These are phyloP conservation scores for Hirudo medicinalis DNA, from an alignment of 1,140 invertebrate genomes.

Conservation along the genomic window DNA sequence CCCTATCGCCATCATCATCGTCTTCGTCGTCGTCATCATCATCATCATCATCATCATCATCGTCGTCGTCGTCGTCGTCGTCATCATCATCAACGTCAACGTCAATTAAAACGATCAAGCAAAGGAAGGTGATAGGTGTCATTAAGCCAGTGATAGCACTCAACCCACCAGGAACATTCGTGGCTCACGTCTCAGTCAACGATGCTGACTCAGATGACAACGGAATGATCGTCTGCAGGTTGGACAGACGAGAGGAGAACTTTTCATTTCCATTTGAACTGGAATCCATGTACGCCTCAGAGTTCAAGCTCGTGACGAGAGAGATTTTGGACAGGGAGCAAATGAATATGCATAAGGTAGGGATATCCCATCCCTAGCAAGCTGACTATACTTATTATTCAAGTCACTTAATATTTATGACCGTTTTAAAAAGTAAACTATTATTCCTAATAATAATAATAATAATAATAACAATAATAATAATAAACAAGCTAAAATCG, in stretches of 20 bases:
- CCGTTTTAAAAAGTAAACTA: no score
- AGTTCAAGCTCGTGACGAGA: constrained; percentile 62
- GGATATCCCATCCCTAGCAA: no score
- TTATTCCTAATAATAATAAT: no score
- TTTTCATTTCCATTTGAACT: constrained; percentile 9
- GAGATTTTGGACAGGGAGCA: constrained; percentile 68
- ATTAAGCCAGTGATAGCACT: no score
- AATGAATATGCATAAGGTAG: constrained; percentile 61
- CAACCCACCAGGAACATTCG: constrained; percentile 12
- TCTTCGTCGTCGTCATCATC: no score
- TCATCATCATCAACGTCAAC: background rate
- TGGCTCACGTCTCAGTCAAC: constrained; percentile 18
- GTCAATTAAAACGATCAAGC: background rate
- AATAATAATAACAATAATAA: no score
- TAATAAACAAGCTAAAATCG: no score
- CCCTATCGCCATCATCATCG: no score
- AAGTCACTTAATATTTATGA: no score
- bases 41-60: constrained; percentile 7
- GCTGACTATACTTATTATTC: no score
- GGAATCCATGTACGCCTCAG: constrained; percentile 13
- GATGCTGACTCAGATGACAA: constrained; percentile 19
- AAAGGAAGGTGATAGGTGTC: background rate
- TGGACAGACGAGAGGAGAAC: background rate
- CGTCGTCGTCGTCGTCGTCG: background rate
- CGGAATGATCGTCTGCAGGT: constrained; percentile 13